Base-by-base conservation (phyloP, 2,888 invertebrate genomes). In the Tineola bisselliella region DNA sequence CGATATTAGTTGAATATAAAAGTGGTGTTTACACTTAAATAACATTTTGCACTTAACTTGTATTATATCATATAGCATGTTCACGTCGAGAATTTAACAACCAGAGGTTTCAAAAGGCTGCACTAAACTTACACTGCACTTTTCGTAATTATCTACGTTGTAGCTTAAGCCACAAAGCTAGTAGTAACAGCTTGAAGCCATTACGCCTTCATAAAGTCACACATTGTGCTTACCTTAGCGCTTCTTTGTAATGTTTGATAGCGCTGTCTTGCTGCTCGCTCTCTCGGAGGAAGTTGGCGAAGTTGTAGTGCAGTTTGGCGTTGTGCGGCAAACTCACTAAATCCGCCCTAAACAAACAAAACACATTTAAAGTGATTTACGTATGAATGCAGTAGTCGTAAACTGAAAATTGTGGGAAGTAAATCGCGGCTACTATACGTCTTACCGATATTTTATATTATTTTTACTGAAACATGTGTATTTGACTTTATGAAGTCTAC, bases 271-370 rank as follows among this genome's bases (percentile, higher is more conserved):
- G 89, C 70, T 91, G 89, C 60, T 92, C 92, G 18, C 90, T 89
- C 79, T 95, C 95, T 67, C 93, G 89, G 64, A 94, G 90, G 77
- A 92, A 92, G 89, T 96, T 96, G 62, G 92, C 96, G 73, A 92
- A 94, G 89, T 96, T 96, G 89, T 95, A 96, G 88, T 95, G 95
- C 90, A 94, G 92, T 88, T 96, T 96, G 68, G 95, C 95, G 81
- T 96, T 96, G 79, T 93, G 91, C 59, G 95, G 95, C 69, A 94
- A 83, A 66, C 91, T 91, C 77, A 90, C 89, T 73, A 96, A 87
- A 67, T 95, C 96, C 70, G 95, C 91, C 74, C 95, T 95, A 88
- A 89, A 87, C 74, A 75, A 77, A 78, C 79, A 79, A 81, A 76
- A 78, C 76, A 78, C 79, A 79, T 60, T 60, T 48, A 30, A 44